Conservation (phyloP, 2,113 vertebrate genomes). For the Poeciliopsis retropinna region DNA sequence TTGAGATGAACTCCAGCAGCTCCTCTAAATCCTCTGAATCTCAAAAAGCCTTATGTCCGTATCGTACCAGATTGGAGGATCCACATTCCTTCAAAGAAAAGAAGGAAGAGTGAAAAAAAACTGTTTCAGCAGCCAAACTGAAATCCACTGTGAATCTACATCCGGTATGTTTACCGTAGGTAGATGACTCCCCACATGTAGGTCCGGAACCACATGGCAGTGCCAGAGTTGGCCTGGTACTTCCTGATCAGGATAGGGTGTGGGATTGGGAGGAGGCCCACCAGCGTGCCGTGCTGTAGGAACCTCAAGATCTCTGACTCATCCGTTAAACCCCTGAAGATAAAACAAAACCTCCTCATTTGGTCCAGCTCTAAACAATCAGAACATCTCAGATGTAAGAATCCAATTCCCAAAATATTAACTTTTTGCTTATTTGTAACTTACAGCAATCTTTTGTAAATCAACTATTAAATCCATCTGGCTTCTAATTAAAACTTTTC, state of each 20-base stretch:
- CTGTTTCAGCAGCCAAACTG: not conserved
- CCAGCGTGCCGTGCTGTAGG: constrained; percentile 94
- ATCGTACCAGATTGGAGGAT: constrained; percentile 98
- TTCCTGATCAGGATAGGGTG: constrained; percentile 98
- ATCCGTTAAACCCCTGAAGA: constrained; percentile 90
- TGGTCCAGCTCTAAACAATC: not conserved
- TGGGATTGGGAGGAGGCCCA: constrained; percentile 96
- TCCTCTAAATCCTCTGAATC: constrained; percentile 93
- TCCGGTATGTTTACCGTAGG: constrained; percentile 81
- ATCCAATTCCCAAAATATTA: not conserved
- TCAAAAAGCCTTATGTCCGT: constrained; percentile 97
- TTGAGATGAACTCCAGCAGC: not conserved
- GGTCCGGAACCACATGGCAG: constrained; percentile 96
- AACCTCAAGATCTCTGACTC: constrained; percentile 97
- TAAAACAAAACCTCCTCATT: not conserved
- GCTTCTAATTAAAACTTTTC: not conserved
- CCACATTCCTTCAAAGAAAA: constrained; percentile 86
- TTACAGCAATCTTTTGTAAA: not conserved
- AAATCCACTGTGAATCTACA: no score
- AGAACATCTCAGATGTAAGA: not conserved
- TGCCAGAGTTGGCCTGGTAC: constrained; percentile 95
- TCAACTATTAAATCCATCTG: not conserved
- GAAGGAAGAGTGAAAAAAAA: constrained; percentile 23
- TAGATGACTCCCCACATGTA: constrained; percentile 99
- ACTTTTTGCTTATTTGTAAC: not conserved